Percentiles rank a stretch among this genome's conserved stretches.
Conservation (phyloP, 1,140 invertebrate species). For the Camponotus floridanus region DNA sequence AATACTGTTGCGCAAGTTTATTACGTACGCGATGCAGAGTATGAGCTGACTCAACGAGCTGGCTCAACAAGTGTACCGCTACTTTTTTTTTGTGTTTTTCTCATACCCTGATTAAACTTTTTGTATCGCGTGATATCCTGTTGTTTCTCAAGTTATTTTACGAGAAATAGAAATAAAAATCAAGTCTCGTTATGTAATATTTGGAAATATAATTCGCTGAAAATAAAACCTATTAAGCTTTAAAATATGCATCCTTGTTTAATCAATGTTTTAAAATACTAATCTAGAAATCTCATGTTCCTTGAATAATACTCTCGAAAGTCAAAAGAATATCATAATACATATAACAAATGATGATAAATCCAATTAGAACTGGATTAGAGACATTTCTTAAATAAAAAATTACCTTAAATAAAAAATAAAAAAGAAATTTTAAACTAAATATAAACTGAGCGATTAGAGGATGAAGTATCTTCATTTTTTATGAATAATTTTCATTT, state of each 20-base stretch:
- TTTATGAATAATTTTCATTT: no score
- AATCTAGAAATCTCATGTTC: neutral
- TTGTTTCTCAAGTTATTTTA: constrained; percentile 2
- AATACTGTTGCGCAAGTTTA: neutral
- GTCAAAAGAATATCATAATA: no score
- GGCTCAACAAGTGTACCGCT: constrained; percentile 54
- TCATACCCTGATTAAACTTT: constrained; percentile 32
- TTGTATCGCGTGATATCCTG: constrained; percentile 13
- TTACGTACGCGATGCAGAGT: neutral
- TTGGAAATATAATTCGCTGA: neutral
- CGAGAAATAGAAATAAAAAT: constrained; percentile 26
- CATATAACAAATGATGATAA: neutral
- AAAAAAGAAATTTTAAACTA: neutral
- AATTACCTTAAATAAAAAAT: constrained; percentile 3
- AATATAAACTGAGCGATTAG: neutral
- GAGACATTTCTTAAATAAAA: neutral
- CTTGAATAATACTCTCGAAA: neutral
- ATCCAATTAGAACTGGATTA: neutral
- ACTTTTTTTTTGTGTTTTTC: constrained; percentile 31
- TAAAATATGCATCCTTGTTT: neutral
- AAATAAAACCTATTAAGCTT: neutral
- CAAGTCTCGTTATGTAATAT: neutral
- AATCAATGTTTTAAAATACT: neutral
- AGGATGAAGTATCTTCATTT: neutral
- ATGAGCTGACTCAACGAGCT: neutral